Base-by-base conservation (phyloP, 2,888 invertebrate genomes). In the Ypsolopha sequella region DNA sequence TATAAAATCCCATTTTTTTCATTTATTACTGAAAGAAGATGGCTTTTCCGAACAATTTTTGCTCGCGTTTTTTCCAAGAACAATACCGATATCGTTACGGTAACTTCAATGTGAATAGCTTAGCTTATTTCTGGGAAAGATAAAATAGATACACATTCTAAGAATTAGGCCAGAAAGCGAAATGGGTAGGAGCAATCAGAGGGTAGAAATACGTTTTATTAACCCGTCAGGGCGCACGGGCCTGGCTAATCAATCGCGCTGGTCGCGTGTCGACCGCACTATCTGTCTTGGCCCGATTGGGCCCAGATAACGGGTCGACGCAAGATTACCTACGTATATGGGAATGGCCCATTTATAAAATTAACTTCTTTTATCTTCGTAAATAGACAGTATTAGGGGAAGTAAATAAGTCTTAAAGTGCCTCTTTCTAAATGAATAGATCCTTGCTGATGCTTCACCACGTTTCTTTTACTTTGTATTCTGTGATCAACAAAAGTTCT, bases 261-360 rank as follows among this genome's bases (percentile, higher is more conserved):
- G 10, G 50, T 71, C 74, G 86, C 82, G 84, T 85, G 86, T 76
- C 77, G 73, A 79, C 80, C 80, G 62, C 75, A 71, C 84, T 85
- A 85, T 86, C 84, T 82, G 80, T 86, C 85, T 85, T 76, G 73
- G 72, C 72, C 72, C 76, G 80, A 84, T 84, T 80, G 79, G 73
- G 66, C 74, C 67, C 75, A 73, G 85, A 84, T 84, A 84, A 76
- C 78, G 68, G 64, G 61, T 70, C 69, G 68, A 80, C 77, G 76
- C 74, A 80, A 81, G 79, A 81, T 82, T 81, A 80, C 78, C 70
- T 74, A 78, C 77, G 68, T 73, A 77, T 75, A 75, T 68, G 73
- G 70, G 75, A 81, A 82, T 80, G 67, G 78, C 65, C 78, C 76
- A 84, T 84, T 82, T 80, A 84, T 82, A 78, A 76, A 82, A 81